Percentiles rank a stretch among this genome's conserved stretches.
These are phyloP conservation scores for Polymixis flavicincta DNA, from an alignment of 2,888 invertebrate genomes.

Conservation along the genomic window DNA sequence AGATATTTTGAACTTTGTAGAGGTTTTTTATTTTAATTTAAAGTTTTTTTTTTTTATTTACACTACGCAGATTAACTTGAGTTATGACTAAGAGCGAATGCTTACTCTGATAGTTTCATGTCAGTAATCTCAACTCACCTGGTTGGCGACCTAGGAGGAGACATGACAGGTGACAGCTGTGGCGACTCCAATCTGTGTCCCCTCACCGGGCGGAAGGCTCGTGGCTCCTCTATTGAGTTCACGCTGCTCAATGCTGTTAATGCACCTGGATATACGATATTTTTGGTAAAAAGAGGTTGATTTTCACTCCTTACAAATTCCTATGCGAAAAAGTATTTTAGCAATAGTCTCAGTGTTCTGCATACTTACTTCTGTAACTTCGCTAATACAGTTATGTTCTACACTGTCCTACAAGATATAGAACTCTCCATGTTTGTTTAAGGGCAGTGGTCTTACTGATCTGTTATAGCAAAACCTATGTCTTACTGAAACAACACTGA, in stretches of 20 bases:
- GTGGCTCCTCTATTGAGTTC: constrained; percentile 84
- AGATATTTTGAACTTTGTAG: too few species aligned
- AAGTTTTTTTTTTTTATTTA: neutral
- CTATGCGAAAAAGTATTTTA: too few species aligned
- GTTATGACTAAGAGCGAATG: neutral
- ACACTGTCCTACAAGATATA: too few species aligned
- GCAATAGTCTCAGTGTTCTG: too few species aligned
- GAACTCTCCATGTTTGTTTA: too few species aligned
- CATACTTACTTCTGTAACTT: too few species aligned
- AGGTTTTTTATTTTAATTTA: too few species aligned
- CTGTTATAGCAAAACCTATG: too few species aligned
- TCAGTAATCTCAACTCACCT: constrained; percentile 72
- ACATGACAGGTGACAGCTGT: constrained; percentile 81
- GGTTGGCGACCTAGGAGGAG: constrained; percentile 81
- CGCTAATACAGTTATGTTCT: too few species aligned
- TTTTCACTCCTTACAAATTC: too few species aligned
- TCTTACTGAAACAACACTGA: too few species aligned
- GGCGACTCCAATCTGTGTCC: constrained; percentile 83
- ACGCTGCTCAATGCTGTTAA: constrained; percentile 85
- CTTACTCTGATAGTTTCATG: neutral
- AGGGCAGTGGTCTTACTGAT: too few species aligned
- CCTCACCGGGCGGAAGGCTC: constrained; percentile 86
- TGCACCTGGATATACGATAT: constrained; percentile 76
- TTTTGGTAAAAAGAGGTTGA: neutral
- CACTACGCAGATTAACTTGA: neutral